Evolutionary conservation across 2,113 vertebrate species (phyloP), one percentile per base, ranked within the genome.

Genomic region (Nerophis ophidion): DNA sequence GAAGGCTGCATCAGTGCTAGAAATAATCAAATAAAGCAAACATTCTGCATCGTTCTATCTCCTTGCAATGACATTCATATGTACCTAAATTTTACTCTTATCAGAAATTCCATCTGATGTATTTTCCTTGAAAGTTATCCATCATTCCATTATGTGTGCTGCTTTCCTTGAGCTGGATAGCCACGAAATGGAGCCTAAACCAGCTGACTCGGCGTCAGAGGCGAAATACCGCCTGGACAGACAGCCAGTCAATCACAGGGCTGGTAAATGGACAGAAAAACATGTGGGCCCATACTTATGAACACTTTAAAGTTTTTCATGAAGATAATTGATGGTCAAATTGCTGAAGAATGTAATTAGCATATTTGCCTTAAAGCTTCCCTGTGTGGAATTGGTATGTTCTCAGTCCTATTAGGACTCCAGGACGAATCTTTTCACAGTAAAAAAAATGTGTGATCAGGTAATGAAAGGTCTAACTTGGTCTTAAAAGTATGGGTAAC

Each of bases 1-100:
- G 70, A 58, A 60, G 34, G 65, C 63, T 17, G 46, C 42, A 52
- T 57, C 50, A 45, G 38, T 57, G 60, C 62, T 51, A 16, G 34
- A 63, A 7, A 15, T n/a, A 42, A 49, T 52, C 16, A 34, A 34
- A 47, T 40, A 11, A 17, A 8, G 26, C 48, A 36, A 35, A 48
- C 58, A 19, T 46, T 14, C 15, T 60, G 47, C 40, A 40, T n/a
- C 45, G 44, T 38, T 55, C 44, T 14, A 42, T 40, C 53, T 56
- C 35, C n/a, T 56, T 40, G 53, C n/a, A 56, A 40, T 17, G 36
- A 38, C 17, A 38, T 40, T 19, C 35, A 36, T n/a, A 56, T 55
- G 16, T 36, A 17, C 38, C 9, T 36, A 7, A 35, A 7, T 54
- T 15, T 15, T 15, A 38, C 38, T 55, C 53, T 55, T 9, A 40